Conservation (phyloP, 1,140 invertebrate species). For the Ridgeia piscesae region DNA sequence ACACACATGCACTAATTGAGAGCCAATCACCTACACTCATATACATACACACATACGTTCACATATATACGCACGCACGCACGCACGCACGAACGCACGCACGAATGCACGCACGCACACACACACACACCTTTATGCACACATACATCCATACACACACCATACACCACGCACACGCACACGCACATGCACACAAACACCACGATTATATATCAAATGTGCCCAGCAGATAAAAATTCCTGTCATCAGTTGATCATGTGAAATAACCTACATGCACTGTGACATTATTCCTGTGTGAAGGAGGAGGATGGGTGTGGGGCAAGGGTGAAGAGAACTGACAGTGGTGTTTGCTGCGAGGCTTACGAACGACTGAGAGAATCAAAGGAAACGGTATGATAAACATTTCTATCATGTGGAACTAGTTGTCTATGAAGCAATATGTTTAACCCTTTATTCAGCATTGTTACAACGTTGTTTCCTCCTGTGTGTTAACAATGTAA, state of each 20-base stretch:
- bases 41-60: no score
- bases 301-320: constrained; percentile 56
- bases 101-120: background rate
- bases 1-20: no score
- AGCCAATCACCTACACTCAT: background rate
- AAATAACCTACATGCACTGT: background rate
- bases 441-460: background rate
- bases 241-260: background rate
- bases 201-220: no score
- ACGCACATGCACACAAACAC: background rate
- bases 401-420: background rate
- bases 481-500: background rate
- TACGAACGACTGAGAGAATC: constrained; percentile 59
- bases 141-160: background rate
- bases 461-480: background rate
- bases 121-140: background rate
- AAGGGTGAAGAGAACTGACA: constrained; percentile 85
- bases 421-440: background rate
- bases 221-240: background rate
- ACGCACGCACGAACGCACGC: background rate
- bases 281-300: constrained; percentile 26
- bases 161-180: background rate
- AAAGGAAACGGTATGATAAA: background rate
- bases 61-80: background rate
- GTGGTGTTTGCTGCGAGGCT: constrained; percentile 89